Percentiles rank a stretch among this genome's conserved stretches.
Conservation (phyloP, 2,797 vertebrate species). For the Discoglossus pictus region DNA sequence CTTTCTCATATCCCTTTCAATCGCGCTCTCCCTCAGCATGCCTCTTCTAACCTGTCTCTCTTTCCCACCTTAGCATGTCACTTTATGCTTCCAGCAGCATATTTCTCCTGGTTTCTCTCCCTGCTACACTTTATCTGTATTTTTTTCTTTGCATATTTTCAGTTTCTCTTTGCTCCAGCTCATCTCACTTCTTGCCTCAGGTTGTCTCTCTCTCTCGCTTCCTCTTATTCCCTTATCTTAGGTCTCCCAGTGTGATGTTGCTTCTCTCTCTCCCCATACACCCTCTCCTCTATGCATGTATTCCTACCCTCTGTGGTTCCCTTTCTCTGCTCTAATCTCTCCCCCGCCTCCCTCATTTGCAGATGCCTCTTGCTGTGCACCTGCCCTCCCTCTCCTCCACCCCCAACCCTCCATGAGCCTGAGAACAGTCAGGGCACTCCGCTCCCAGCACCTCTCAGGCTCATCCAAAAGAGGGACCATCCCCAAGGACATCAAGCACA, state of each 20-base stretch:
- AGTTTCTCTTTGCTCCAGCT: not conserved
- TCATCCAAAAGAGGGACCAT: slow-evolving; percentile 27
- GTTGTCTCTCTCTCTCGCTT: slow-evolving; percentile 28
- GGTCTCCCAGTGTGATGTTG: no score
- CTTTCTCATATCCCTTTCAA: no score
- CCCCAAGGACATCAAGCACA: no score
- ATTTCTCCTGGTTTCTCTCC: no score
- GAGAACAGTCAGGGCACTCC: slow-evolving; percentile 45
- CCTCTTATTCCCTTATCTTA: no score
- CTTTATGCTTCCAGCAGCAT: no score
- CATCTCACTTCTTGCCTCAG: slow-evolving; percentile 5
- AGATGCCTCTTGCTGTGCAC: slow-evolving; percentile 50
- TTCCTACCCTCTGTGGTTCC: slow-evolving; percentile 48
- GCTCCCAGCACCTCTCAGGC: slow-evolving; percentile 46
- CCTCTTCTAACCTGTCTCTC: slow-evolving; percentile 15
- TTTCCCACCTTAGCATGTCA: no score
- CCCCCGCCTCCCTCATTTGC: slow-evolving; percentile 50
- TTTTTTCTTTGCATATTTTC: no score
- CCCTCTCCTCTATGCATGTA: slow-evolving; percentile 47
- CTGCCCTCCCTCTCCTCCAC: slow-evolving; percentile 42
- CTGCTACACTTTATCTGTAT: no score
- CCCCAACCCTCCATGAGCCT: slow-evolving; percentile 43
- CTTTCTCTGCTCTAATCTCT: slow-evolving; percentile 49
- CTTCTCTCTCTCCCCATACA: slow-evolving; percentile 28
- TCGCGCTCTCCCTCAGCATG: not conserved